phyloP scores from a whole-genome alignment of 1,140 invertebrate species.

The Lethrus apterus region DNA sequence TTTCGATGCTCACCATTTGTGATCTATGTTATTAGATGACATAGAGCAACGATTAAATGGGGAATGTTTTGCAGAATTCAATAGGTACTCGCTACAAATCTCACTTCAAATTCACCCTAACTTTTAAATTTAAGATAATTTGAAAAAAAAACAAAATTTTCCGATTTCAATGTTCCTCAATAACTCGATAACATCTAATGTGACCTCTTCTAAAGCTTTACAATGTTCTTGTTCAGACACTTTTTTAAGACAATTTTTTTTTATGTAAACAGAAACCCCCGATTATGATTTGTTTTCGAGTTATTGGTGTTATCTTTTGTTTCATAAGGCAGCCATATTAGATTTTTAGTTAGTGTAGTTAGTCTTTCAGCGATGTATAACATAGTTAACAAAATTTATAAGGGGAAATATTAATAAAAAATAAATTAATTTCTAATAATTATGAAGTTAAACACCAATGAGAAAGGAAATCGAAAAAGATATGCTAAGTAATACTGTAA shows the following conservation, averaged over 20 bases:
- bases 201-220: constrained; percentile 1
- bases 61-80: constrained; percentile 14
- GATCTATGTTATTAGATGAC: too few relatives aligned
- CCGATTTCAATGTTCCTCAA: constrained; percentile 13
- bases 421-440: too few relatives aligned
- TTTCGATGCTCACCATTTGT: too few relatives aligned
- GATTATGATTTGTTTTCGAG: not conserved
- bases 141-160: constrained; percentile 11
- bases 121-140: constrained; percentile 8
- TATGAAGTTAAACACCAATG: too few relatives aligned
- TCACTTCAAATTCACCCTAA: constrained; percentile 9
- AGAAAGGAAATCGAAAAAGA: not conserved
- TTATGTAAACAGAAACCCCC: too few relatives aligned
- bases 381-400: too few relatives aligned
- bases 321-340: constrained; percentile 1
- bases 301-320: constrained; percentile 9
- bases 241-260: constrained; percentile 3
- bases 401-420: too few relatives aligned
- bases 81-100: too few relatives aligned
- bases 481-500: not conserved
- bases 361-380: too few relatives aligned
- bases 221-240: not conserved
- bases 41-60: constrained; percentile 13
- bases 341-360: too few relatives aligned
- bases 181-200: constrained; percentile 8